phyloP scores from a whole-genome alignment of 2,888 invertebrate genomes.

The Argynnis bischoffii region DNA sequence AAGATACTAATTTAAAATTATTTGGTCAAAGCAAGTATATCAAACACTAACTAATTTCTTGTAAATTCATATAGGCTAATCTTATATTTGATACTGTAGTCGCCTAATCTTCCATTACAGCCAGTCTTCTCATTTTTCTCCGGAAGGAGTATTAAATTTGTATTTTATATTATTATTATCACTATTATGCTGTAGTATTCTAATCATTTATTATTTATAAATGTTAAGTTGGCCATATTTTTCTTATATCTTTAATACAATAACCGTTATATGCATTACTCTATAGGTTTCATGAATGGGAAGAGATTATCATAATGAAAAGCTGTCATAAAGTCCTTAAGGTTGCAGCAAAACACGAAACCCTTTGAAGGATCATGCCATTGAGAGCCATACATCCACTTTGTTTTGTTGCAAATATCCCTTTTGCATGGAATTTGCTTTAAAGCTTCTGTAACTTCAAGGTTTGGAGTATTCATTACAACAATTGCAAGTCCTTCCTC shows the following conservation, averaged over 20 bases:
- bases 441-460: conserved; percentile 36
- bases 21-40: no score
- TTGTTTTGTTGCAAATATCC: conserved; percentile 49
- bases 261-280: background rate
- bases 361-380: conserved; percentile 50
- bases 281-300: background rate
- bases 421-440: conserved; percentile 45
- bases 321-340: conserved; percentile 43
- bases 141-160: no score
- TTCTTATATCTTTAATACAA: background rate
- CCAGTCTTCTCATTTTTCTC: no score
- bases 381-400: conserved; percentile 49
- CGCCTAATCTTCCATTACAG: no score
- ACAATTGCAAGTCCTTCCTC: conserved; percentile 48
- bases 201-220: no score
- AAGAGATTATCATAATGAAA: conserved; percentile 22
- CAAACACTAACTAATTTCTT: no score
- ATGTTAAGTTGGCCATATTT: no score
- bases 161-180: no score
- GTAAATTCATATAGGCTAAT: no score
- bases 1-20: no score
- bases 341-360: conserved; percentile 55
- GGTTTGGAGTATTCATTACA: conserved; percentile 58
- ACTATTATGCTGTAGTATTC: no score
- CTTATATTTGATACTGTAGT: no score